A percentile compares a stretch with the other conserved stretches of the same genome.
phyloP scores from a whole-genome alignment of 2,888 invertebrate species.

The Cactoblastis cactorum region DNA sequence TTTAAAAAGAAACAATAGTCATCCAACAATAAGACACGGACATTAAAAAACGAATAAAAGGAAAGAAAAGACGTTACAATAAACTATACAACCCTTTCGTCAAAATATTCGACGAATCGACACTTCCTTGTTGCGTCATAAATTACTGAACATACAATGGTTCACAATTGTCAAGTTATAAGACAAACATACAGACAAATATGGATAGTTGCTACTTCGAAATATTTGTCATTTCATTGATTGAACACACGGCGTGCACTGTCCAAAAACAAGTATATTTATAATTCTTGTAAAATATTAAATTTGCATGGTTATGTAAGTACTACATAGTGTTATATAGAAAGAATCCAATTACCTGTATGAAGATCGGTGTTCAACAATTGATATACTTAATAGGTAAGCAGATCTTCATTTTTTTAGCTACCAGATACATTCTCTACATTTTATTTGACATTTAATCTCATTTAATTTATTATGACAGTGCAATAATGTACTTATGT shows the following conservation, averaged over 20 bases:
- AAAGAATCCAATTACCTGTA: too few species aligned
- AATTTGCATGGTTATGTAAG: too few species aligned
- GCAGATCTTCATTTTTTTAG: too few species aligned
- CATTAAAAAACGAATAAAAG: slow-evolving; percentile 55
- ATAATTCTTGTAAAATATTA: too few species aligned
- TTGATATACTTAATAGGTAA: too few species aligned
- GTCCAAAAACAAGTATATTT: neutral
- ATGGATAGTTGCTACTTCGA: neutral
- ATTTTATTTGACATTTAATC: too few species aligned
- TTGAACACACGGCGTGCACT: neutral
- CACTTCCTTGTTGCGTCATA: slow-evolving; percentile 76
- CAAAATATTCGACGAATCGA: slow-evolving; percentile 63
- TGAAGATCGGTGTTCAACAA: too few species aligned
- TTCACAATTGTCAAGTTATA: slow-evolving; percentile 5
- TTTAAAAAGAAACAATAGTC: slow-evolving; percentile 58
- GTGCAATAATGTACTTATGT: too few species aligned
- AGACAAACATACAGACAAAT: slow-evolving; percentile 9
- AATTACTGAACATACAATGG: slow-evolving; percentile 55
- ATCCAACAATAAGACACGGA: slow-evolving; percentile 54
- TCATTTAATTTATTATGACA: too few species aligned
- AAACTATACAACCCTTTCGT: slow-evolving; percentile 74
- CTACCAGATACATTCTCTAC: too few species aligned
- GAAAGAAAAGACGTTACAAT: slow-evolving; percentile 59
- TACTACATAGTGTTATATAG: too few species aligned
- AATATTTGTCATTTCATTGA: slow-evolving; percentile 5